Evolutionary conservation across 2,113 vertebrate genomes (phyloP).

Genomic region (Uria aalge): DNA sequence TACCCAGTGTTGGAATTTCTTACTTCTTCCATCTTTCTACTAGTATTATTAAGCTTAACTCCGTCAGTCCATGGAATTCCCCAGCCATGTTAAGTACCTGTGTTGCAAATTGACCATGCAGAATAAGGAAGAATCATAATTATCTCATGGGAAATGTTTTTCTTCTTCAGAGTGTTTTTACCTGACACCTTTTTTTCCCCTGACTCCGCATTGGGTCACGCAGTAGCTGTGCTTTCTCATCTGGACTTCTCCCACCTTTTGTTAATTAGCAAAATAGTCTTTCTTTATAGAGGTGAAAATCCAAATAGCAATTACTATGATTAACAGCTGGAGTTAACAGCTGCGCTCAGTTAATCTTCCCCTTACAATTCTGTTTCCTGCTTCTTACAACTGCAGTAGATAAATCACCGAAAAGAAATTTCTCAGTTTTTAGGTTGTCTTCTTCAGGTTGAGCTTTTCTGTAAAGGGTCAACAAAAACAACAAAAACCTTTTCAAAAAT

Average conservation of each 20-base stretch:
- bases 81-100: neutral
- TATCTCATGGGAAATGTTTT: neutral
- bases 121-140: neutral
- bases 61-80: neutral
- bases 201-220: neutral
- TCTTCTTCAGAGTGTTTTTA: neutral
- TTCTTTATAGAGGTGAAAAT: neutral
- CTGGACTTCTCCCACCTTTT: neutral
- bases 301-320: neutral
- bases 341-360: neutral
- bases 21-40: neutral
- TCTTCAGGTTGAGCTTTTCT: neutral
- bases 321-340: neutral
- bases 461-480: neutral
- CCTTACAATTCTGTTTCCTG: neutral
- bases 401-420: neutral
- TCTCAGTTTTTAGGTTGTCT: neutral
- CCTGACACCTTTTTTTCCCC: neutral
- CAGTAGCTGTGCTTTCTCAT: neutral
- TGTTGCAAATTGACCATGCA: neutral
- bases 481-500: neutral
- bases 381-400: neutral
- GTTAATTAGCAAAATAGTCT: neutral
- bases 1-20: constrained; percentile 17
- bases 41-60: neutral